phyloP scores from a whole-genome alignment of 2,113 vertebrate genomes.

The Prinia subflava region DNA sequence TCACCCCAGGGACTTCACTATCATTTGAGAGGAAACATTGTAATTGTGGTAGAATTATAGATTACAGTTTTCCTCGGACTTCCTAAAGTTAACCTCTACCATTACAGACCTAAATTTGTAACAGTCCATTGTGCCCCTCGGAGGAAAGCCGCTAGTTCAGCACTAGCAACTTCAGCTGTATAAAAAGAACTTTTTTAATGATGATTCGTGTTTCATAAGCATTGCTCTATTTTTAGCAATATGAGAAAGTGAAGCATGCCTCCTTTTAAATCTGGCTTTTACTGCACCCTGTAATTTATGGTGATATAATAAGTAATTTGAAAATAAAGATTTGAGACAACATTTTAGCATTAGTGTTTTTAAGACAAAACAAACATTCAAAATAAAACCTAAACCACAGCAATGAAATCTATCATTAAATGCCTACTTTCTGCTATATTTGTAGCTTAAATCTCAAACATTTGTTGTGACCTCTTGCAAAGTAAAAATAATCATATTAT shows the following conservation, averaged over 20 bases:
- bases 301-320: constrained; percentile 84
- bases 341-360: constrained; percentile 84
- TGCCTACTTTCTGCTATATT: constrained; percentile 83
- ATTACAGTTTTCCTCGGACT: constrained; percentile 71
- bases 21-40: constrained; percentile 70
- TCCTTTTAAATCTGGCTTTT: constrained; percentile 81
- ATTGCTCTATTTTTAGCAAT: constrained; percentile 76
- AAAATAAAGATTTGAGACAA: constrained; percentile 85
- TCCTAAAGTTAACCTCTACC: constrained; percentile 75
- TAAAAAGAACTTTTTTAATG: constrained; percentile 54
- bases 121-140: constrained; percentile 61
- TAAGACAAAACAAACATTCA: constrained; percentile 84
- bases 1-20: constrained; percentile 64
- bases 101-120: constrained; percentile 77
- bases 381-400: constrained; percentile 81
- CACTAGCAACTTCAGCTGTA: constrained; percentile 28
- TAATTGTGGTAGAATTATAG: constrained; percentile 76
- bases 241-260: constrained; percentile 74
- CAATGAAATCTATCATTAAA: constrained; percentile 82
- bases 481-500: constrained; percentile 79
- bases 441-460: constrained; percentile 76
- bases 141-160: constrained; percentile 58
- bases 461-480: constrained; percentile 70
- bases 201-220: constrained; percentile 71
- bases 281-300: constrained; percentile 79